These are phyloP conservation scores for Aegotheles bennettii DNA, from an alignment of 2,113 vertebrate species.

Conservation along the genomic window DNA sequence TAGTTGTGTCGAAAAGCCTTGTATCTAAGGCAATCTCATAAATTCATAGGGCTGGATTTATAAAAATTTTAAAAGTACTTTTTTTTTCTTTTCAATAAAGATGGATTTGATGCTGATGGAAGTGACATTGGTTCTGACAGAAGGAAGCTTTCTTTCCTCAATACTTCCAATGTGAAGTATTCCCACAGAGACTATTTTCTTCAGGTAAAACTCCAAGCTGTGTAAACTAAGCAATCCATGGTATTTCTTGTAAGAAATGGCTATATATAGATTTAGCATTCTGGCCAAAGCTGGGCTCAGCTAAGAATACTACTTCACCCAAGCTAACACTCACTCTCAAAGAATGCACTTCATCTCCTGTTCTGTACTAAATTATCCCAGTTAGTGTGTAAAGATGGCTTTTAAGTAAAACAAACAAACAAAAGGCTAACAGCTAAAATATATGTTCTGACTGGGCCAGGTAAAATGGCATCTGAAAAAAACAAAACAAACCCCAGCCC, in stretches of 20 bases:
- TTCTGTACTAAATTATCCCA: neutral
- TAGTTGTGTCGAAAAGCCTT: neutral
- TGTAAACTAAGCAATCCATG: neutral
- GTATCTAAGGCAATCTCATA: neutral
- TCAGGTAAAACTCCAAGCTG: neutral
- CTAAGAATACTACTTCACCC: neutral
- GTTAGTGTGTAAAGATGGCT: neutral
- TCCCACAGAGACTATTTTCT: neutral
- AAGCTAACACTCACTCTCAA: neutral
- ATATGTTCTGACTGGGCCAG: neutral
- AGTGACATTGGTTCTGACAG: neutral
- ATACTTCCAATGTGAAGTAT: neutral
- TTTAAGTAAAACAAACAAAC: neutral
- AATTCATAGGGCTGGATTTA: neutral
- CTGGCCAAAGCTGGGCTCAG: neutral
- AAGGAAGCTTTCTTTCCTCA: neutral
- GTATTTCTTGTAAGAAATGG: neutral
- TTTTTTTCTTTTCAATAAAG: neutral
- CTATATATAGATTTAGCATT: neutral
- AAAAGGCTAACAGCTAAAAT: neutral
- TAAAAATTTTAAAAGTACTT: neutral
- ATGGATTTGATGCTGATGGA: neutral
- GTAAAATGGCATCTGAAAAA: neutral
- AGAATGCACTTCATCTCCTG: neutral
- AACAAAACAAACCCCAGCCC: neutral